Evolutionary conservation across 2,113 vertebrate species (phyloP).

Genomic region (Syngnathus typhle): DNA sequence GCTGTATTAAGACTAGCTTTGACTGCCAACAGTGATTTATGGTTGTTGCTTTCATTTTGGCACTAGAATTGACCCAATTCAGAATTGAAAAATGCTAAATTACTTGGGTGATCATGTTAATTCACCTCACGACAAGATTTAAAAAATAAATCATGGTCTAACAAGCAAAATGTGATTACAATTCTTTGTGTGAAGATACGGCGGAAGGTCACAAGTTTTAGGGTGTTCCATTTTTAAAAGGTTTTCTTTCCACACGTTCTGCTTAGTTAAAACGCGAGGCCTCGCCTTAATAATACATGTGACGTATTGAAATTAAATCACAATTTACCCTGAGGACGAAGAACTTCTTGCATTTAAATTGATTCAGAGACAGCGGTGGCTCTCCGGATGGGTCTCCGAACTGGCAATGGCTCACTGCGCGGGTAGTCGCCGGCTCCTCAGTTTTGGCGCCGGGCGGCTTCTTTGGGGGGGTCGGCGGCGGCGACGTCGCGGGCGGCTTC

Average conservation of each 20-base stretch:
- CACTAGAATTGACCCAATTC: too few species aligned
- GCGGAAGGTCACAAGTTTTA: not conserved
- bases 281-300: not conserved
- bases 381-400: not conserved
- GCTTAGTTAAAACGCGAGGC: too few species aligned
- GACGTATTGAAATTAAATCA: not conserved
- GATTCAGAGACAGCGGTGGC: constrained; percentile 21
- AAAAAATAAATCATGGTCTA: not conserved
- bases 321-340: constrained; percentile 73
- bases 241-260: too few species aligned
- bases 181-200: not conserved
- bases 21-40: too few species aligned
- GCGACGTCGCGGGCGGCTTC: too few species aligned
- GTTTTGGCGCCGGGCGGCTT: not conserved
- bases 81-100: not conserved
- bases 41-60: too few species aligned
- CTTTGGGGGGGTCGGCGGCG: too few species aligned
- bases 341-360: constrained; percentile 63
- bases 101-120: too few species aligned
- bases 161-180: not conserved
- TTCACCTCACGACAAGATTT: too few species aligned
- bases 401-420: not conserved
- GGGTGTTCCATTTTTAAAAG: not conserved
- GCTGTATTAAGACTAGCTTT: too few species aligned
- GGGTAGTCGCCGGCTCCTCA: constrained; percentile 8